Conservation (phyloP, 2,797 vertebrate genomes). For the Anguilla anguilla region DNA sequence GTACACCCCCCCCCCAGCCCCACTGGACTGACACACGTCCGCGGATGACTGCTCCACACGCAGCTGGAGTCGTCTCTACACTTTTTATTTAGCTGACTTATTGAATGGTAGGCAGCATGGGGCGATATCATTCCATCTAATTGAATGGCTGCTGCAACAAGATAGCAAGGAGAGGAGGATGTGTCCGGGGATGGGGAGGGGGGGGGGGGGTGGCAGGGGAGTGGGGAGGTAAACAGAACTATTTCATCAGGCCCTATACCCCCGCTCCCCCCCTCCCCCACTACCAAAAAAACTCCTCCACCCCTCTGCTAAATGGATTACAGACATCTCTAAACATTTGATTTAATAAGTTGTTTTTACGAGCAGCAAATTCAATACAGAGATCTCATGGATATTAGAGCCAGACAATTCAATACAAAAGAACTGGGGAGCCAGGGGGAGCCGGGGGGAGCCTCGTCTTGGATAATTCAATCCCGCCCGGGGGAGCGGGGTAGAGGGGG, state of each 20-base stretch:
- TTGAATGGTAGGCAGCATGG: slow-evolving; percentile 56
- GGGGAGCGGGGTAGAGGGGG: slow-evolving; percentile 29
- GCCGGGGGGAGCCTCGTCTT: slow-evolving; percentile 36
- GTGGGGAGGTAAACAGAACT: slow-evolving; percentile 41
- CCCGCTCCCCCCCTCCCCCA: slow-evolving; percentile 23
- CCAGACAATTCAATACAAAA: slow-evolving; percentile 54
- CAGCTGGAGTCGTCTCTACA: slow-evolving; percentile 51
- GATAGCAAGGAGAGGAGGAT: not conserved
- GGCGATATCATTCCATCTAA: slow-evolving; percentile 62
- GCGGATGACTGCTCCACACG: slow-evolving; percentile 46
- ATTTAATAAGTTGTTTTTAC: slow-evolving; percentile 67
- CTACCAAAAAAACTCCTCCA: slow-evolving; percentile 20
- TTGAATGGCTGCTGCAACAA: slow-evolving; percentile 50
- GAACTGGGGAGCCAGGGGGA: slow-evolving; percentile 27
- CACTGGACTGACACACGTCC: slow-evolving; percentile 33
- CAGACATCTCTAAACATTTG: slow-evolving; percentile 63
- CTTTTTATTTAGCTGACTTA: slow-evolving; percentile 61
- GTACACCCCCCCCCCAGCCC: slow-evolving; percentile 25
- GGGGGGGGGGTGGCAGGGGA: not conserved
- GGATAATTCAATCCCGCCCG: slow-evolving; percentile 60
- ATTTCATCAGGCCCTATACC: slow-evolving; percentile 46
- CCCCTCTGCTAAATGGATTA: slow-evolving; percentile 56
- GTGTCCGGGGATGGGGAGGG: not conserved
- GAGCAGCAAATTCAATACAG: slow-evolving; percentile 61
- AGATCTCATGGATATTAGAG: slow-evolving; percentile 58